Percentiles rank a stretch among this genome's conserved stretches.
phyloP scores from a whole-genome alignment of 2,888 invertebrate species.

The Coelopa pilipes region DNA sequence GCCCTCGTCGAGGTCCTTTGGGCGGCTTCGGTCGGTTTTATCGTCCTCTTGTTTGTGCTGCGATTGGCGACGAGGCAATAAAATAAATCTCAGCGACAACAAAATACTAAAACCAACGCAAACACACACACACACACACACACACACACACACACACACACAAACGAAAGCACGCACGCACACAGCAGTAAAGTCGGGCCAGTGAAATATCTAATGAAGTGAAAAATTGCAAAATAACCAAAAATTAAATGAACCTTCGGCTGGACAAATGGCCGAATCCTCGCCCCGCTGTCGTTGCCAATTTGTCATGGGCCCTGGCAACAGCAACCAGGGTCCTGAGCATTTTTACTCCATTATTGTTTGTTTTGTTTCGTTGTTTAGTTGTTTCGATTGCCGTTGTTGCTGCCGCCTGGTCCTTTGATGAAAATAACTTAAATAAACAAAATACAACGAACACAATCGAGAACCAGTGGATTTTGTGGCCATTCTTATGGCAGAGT shows the following conservation, averaged over 20 bases:
- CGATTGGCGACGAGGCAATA: neutral
- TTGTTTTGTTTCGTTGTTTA: too few species aligned
- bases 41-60: neutral
- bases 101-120: neutral
- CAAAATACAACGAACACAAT: slow-evolving; percentile 26
- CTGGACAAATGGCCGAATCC: slow-evolving; percentile 7
- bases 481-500: neutral
- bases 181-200: too few species aligned
- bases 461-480: slow-evolving; percentile 34
- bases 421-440: slow-evolving; percentile 29
- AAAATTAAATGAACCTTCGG: slow-evolving; percentile 58
- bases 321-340: neutral
- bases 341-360: neutral
- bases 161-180: too few species aligned
- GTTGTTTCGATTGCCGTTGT: too few species aligned
- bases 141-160: neutral
- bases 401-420: too few species aligned
- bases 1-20: too few species aligned
- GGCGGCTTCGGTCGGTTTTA: too few species aligned
- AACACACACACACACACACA: neutral
- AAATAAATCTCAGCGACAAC: slow-evolving; percentile 21
- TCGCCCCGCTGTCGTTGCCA: neutral
- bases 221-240: slow-evolving; percentile 66
- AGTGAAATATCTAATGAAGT: slow-evolving; percentile 55
- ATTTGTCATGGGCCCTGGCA: neutral